Evolutionary conservation across 2,113 vertebrate species (phyloP), one percentile per base, ranked within the genome.

Genomic region (Carassius auratus): DNA sequence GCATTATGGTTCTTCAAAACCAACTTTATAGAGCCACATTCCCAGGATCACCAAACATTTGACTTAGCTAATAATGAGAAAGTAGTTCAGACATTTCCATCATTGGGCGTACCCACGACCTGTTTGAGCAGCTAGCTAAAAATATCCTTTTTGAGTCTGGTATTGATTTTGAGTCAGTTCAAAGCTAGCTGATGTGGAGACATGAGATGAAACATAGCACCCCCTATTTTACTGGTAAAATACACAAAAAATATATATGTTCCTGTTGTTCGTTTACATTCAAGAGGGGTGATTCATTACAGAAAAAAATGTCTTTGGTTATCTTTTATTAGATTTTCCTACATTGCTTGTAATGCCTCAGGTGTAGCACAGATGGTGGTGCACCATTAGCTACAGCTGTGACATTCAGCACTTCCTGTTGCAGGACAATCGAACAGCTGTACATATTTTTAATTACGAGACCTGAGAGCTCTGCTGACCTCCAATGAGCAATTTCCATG

Each of bases 131-230:
- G 55, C 21, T 21, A 36, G 68, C 75, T 86, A 88, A 83, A 85
- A 83, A 85, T 75, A 86, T 33, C 52, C 23, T 8, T 5, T 5
- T 42, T 59, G 3, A 8, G 83, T 19, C 76, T 26, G 21, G 50
- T 71, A 84, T 80, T 80, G 83, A 89, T 87, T 80, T 85, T 26
- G 48, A 85, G 59, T 81, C 69, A 30, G 36, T 76, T 89, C 77
- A 7, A 66, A 79, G 36, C 55, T 57, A 85, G 17, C 14, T 84
- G 76, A 82, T 73, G 48, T 55, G 69, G 59, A 45, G 26, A 73
- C n/a, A 68, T 30, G 83, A 3, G 30, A 57, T 78, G 23, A 55
- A 69, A 82, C 23, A 82, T 52, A 33, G 61, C 55, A 38, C 55
- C 21, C 3, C 10, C 50, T 69, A 6, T 68, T 64, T 26, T 26